phyloP scores from a whole-genome alignment of 2,888 invertebrate species.

The Anthrax anthrax region DNA sequence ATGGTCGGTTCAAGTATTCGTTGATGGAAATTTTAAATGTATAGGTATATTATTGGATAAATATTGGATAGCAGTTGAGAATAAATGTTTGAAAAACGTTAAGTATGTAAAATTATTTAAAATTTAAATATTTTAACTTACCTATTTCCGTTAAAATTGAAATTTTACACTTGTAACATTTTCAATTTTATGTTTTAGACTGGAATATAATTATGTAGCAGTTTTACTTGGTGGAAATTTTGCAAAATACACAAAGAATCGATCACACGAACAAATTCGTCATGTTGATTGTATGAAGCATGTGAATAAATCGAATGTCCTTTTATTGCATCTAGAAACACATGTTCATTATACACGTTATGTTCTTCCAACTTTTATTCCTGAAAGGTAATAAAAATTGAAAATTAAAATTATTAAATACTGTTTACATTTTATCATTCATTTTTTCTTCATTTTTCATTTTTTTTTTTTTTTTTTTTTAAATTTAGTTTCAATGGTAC shows the following conservation, averaged over 20 bases:
- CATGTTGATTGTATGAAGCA: slow-evolving; percentile 43
- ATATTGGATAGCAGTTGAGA: slow-evolving; percentile 49
- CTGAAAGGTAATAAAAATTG: slow-evolving; percentile 19
- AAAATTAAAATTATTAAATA: slow-evolving; percentile 1
- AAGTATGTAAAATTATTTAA: slow-evolving; percentile 18
- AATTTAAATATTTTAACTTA: too few species aligned
- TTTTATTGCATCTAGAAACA: slow-evolving; percentile 46
- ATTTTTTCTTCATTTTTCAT: too few species aligned
- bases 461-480: too few species aligned
- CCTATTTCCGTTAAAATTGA: too few species aligned
- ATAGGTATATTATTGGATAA: slow-evolving; percentile 51
- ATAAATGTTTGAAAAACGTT: slow-evolving; percentile 37
- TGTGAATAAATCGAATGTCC: slow-evolving; percentile 43
- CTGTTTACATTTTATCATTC: too few species aligned
- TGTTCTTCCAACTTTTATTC: slow-evolving; percentile 48
- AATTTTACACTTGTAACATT: too few species aligned
- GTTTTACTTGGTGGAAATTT: slow-evolving; percentile 55
- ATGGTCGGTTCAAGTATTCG: slow-evolving; percentile 59
- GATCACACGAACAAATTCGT: slow-evolving; percentile 56
- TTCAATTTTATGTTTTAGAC: too few species aligned
- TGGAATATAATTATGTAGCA: slow-evolving; percentile 41
- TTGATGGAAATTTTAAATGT: slow-evolving; percentile 54
- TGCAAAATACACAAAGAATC: slow-evolving; percentile 40
- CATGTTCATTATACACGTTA: slow-evolving; percentile 45
- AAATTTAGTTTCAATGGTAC: too few species aligned